A percentile compares a stretch with the other conserved stretches of the same genome.
These are phyloP conservation scores for Tetranychus piercei DNA, from an alignment of 2,888 invertebrate genomes.

Conservation along the genomic window DNA sequence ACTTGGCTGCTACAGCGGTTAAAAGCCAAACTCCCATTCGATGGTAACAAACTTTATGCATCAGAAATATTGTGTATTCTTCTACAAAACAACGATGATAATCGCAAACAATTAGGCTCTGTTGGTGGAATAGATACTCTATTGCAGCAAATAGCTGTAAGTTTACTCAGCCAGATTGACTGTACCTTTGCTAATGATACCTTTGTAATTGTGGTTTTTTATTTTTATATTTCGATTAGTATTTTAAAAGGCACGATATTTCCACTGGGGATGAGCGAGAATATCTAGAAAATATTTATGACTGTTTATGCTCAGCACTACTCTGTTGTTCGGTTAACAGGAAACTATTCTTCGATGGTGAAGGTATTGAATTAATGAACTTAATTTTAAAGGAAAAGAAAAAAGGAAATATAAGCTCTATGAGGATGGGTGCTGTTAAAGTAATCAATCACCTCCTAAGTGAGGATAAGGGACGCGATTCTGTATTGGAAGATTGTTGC, in stretches of 20 bases:
- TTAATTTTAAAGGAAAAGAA: conserved; percentile 55
- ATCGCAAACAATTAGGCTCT: conserved; percentile 51
- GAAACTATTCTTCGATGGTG: conserved; percentile 78
- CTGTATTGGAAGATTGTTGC: conserved; percentile 35
- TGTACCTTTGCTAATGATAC: not conserved
- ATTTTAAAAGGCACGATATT: conserved; percentile 86
- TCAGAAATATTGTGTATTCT: conserved; percentile 90
- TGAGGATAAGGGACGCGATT: conserved; percentile 77
- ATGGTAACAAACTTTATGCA: conserved; percentile 81
- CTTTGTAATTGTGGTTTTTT: not conserved
- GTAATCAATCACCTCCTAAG: conserved; percentile 93
- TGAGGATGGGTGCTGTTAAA: conserved; percentile 78
- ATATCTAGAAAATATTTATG: conserved; percentile 96
- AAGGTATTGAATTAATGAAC: conserved; percentile 97
- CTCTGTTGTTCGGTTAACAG: conserved; percentile 63
- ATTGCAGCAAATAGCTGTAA: conserved; percentile 74
- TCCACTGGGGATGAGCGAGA: conserved; percentile 78
- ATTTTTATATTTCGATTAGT: conserved; percentile 35
- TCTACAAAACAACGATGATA: conserved; percentile 60
- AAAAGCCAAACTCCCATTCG: conserved; percentile 64
- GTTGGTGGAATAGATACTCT: conserved; percentile 88
- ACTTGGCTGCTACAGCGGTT: conserved; percentile 79
- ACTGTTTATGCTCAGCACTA: conserved; percentile 78
- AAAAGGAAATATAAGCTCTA: conserved; percentile 27
- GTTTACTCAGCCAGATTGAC: conserved; percentile 25